phyloP scores from a whole-genome alignment of 2,888 invertebrate species.

The Ornithoptera priamus region DNA sequence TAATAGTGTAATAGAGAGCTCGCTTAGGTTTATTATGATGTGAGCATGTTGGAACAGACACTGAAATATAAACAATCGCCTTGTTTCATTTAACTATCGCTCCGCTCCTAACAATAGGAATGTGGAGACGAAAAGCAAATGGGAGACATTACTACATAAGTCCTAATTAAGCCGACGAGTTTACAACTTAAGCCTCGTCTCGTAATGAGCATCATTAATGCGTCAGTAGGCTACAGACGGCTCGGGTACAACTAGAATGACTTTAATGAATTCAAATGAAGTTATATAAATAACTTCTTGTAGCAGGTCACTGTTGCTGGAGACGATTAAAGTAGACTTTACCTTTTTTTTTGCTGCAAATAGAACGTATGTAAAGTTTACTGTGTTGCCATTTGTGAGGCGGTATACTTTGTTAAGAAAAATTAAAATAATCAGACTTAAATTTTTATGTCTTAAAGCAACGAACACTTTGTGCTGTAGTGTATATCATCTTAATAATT shows the following conservation, averaged over 20 bases:
- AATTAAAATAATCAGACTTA: no score
- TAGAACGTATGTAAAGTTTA: no score
- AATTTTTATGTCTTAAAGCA: no score
- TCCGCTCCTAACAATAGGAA: slow-evolving; percentile 23
- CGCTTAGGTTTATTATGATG: slow-evolving; percentile 8
- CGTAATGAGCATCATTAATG: slow-evolving; percentile 27
- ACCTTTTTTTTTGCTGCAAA: no score
- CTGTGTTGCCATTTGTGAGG: no score
- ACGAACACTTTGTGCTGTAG: no score
- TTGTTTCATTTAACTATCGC: slow-evolving; percentile 22
- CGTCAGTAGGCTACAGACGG: slow-evolving; percentile 14
- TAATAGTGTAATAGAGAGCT: slow-evolving; percentile 4
- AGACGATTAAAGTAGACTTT: no score
- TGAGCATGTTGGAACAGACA: slow-evolving; percentile 18
- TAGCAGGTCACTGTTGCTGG: no score
- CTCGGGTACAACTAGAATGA: slow-evolving; percentile 5
- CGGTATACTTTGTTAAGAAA: no score
- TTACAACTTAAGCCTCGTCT: slow-evolving; percentile 21
- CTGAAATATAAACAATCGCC: slow-evolving; percentile 21
- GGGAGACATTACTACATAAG: slow-evolving; percentile 23
- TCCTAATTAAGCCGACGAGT: slow-evolving; percentile 29
- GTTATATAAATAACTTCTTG: not conserved
- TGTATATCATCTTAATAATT: no score
- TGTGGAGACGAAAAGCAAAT: slow-evolving; percentile 27
- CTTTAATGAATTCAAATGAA: slow-evolving; percentile 14